These are phyloP conservation scores for Anoplopoma fimbria DNA, from an alignment of 2,113 vertebrate species.

Conservation along the genomic window DNA sequence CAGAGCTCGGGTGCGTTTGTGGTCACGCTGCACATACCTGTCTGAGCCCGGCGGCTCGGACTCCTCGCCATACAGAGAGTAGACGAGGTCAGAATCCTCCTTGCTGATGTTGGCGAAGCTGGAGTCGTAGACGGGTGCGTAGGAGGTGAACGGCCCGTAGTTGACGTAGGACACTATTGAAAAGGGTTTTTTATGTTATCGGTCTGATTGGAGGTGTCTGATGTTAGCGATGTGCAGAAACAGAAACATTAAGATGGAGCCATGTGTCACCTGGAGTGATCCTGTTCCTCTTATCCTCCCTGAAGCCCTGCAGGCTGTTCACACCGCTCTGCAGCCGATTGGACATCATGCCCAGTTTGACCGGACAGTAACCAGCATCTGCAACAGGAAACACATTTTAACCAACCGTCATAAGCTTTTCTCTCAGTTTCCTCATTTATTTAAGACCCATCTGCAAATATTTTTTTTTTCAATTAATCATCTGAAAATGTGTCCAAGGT, in stretches of 20 bases:
- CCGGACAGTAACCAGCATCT: slow-evolving; percentile 92
- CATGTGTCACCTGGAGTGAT: slow-evolving; percentile 88
- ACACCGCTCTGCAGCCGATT: slow-evolving; percentile 93
- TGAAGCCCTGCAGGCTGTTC: slow-evolving; percentile 94
- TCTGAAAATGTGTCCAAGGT: background rate
- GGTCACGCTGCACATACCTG: slow-evolving; percentile 83
- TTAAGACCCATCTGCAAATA: background rate
- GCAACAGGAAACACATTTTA: slow-evolving; percentile 9
- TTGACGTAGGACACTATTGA: slow-evolving; percentile 93
- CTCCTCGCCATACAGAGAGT: slow-evolving; percentile 92
- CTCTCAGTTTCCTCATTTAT: background rate
- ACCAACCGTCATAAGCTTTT: background rate
- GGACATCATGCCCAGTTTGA: slow-evolving; percentile 93
- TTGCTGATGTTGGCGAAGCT: slow-evolving; percentile 97
- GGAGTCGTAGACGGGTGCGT: slow-evolving; percentile 95
- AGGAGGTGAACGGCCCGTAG: slow-evolving; percentile 95
- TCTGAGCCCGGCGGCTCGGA: slow-evolving; percentile 86
- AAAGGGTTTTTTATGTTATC: background rate
- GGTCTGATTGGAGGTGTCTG: background rate
- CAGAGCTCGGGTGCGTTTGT: background rate
- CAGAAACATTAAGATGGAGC: background rate
- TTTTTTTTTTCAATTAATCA: background rate
- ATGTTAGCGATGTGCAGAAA: background rate
- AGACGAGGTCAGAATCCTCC: slow-evolving; percentile 95
- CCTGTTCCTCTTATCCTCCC: slow-evolving; percentile 97